Conservation (phyloP, 2,888 invertebrate genomes). For the Thymelicus sylvestris region DNA sequence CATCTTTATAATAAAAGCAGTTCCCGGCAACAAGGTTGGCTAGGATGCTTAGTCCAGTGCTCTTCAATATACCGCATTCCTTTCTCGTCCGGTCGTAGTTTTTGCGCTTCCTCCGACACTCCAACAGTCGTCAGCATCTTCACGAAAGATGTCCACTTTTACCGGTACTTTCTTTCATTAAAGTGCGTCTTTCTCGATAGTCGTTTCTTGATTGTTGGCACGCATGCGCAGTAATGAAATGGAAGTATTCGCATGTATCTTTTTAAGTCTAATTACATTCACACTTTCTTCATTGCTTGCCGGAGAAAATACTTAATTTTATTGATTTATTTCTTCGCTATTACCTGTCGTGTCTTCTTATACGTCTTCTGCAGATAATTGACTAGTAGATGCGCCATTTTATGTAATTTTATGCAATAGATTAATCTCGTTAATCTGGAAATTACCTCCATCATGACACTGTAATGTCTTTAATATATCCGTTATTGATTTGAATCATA, state of each 20-base stretch:
- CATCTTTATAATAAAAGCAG: conserved; percentile 1
- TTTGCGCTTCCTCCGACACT: conserved; percentile 62
- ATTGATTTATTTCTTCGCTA: neutral
- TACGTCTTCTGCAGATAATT: too few relatives aligned
- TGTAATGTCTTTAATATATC: neutral
- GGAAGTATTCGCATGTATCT: neutral
- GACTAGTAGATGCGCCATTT: too few relatives aligned
- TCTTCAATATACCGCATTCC: conserved; percentile 54
- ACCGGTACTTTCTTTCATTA: conserved; percentile 53
- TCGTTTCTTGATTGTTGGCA: neutral
- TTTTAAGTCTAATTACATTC: neutral
- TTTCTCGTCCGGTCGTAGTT: conserved; percentile 59
- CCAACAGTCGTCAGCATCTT: conserved; percentile 39
- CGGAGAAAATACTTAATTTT: neutral
- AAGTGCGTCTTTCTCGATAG: conserved; percentile 18
- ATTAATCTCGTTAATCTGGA: too few relatives aligned
- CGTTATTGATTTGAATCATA: neutral
- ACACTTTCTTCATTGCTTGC: conserved; percentile 19
- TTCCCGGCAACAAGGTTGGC: conserved; percentile 19
- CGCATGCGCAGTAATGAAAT: neutral
- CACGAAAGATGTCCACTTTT: conserved; percentile 61
- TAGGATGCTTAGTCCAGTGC: conserved; percentile 34
- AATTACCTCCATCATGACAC: too few relatives aligned
- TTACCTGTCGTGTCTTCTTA: too few relatives aligned
- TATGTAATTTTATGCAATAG: too few relatives aligned